Evolutionary conservation across 2,888 invertebrate species (phyloP).

Genomic region (Atethmia centrago): DNA sequence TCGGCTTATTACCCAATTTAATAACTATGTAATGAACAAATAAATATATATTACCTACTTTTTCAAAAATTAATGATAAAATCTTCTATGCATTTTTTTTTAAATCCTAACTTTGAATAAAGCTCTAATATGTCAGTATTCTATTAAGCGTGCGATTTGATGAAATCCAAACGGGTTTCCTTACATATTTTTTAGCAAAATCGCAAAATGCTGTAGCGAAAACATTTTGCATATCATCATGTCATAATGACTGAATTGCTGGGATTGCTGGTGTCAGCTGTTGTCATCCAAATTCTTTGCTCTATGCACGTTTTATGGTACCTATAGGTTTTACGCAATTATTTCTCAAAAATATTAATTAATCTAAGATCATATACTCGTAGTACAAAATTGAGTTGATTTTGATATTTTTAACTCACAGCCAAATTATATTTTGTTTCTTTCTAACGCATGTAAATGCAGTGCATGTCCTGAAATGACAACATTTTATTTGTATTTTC

Average conservation of each 20-base stretch:
- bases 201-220: neutral
- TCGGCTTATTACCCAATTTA: too few relatives aligned
- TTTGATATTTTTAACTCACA: neutral
- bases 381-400: neutral
- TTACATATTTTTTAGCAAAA: neutral
- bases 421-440: neutral
- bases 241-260: neutral
- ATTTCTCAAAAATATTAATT: neutral
- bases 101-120: too few relatives aligned
- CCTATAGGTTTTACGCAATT: neutral
- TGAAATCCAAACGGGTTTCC: neutral
- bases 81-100: too few relatives aligned
- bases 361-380: neutral
- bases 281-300: constrained; percentile 8
- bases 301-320: neutral
- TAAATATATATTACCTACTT: too few relatives aligned
- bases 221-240: neutral
- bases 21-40: too few relatives aligned
- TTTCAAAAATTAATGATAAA: too few relatives aligned
- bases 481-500: neutral
- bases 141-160: too few relatives aligned
- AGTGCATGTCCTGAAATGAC: neutral
- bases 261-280: neutral
- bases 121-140: too few relatives aligned
- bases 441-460: neutral